Evolutionary conservation across 2,113 vertebrate genomes (phyloP).

Genomic region (Oceanodroma tethys): DNA sequence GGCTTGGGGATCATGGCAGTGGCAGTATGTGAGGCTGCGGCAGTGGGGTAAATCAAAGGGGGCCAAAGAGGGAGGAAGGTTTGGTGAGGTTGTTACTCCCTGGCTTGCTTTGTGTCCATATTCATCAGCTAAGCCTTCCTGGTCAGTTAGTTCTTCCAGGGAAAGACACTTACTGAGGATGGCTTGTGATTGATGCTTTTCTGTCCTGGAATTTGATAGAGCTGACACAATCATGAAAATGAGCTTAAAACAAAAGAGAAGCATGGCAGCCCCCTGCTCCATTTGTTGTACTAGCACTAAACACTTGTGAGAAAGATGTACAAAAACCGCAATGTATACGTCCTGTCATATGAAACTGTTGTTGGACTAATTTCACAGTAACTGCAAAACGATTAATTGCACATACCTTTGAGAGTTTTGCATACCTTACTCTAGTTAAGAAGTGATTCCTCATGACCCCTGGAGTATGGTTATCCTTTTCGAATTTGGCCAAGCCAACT

Average conservation of each 20-base stretch:
- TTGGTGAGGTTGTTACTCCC: not conserved
- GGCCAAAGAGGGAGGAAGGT: not conserved
- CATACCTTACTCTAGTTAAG: not conserved
- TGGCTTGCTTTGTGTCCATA: not conserved
- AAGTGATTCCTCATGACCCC: not conserved
- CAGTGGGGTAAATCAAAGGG: not conserved
- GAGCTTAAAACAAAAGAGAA: not conserved
- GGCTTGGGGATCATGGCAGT: not conserved
- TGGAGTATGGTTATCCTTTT: not conserved
- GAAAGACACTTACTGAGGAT: not conserved
- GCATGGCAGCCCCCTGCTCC: not conserved
- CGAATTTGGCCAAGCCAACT: not conserved
- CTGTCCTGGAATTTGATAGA: not conserved
- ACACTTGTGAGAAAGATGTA: not conserved
- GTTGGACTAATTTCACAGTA: not conserved
- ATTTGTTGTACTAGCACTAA: not conserved
- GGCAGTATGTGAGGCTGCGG: not conserved
- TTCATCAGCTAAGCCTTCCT: not conserved
- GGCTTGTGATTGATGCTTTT: not conserved
- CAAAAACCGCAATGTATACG: not conserved
- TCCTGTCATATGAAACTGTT: not conserved
- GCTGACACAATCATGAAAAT: not conserved
- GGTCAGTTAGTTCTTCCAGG: not conserved
- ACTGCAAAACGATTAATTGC: not conserved
- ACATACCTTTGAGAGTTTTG: not conserved